phyloP scores from a whole-genome alignment of 2,888 invertebrate species.

The Myathropa florea region DNA sequence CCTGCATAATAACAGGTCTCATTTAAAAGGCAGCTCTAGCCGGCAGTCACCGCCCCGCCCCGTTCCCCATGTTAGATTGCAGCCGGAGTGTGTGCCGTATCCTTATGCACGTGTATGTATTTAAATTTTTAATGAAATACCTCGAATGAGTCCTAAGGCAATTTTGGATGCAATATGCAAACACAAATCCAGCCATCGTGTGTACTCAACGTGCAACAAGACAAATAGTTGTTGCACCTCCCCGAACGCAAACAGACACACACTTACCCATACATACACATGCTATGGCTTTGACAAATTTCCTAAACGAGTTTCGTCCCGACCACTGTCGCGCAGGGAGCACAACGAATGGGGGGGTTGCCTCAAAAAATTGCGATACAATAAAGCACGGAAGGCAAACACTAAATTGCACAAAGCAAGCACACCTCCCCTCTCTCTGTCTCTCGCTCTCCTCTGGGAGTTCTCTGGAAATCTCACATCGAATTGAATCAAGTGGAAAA shows the following conservation, averaged over 20 bases:
- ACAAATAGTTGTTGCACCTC: constrained; percentile 62
- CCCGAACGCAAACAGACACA: constrained; percentile 24
- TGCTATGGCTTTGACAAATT: constrained; percentile 60
- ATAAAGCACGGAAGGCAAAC: constrained; percentile 58
- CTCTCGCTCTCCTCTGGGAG: not conserved
- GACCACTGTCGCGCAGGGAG: not conserved
- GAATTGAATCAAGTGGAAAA: constrained; percentile 25
- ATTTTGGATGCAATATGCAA: constrained; percentile 68
- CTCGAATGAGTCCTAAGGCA: constrained; percentile 68
- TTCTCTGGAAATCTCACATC: constrained; percentile 10
- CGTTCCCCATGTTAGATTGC: not conserved
- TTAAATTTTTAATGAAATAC: constrained; percentile 70
- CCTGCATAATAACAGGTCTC: constrained; percentile 53
- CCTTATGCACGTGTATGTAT: constrained; percentile 10
- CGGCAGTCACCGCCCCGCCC: constrained; percentile 1
- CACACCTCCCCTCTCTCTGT: not conserved
- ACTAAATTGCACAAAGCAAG: constrained; percentile 56
- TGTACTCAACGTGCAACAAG: constrained; percentile 60
- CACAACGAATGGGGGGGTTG: no score
- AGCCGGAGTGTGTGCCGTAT: constrained; percentile 3
- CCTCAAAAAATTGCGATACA: constrained; percentile 24
- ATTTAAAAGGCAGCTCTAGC: constrained; percentile 4
- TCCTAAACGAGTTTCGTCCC: constrained; percentile 47
- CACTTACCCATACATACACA: not conserved
- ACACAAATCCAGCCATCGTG: constrained; percentile 43